phyloP scores from a whole-genome alignment of 1,140 invertebrate genomes.

The Gerris buenoi region DNA sequence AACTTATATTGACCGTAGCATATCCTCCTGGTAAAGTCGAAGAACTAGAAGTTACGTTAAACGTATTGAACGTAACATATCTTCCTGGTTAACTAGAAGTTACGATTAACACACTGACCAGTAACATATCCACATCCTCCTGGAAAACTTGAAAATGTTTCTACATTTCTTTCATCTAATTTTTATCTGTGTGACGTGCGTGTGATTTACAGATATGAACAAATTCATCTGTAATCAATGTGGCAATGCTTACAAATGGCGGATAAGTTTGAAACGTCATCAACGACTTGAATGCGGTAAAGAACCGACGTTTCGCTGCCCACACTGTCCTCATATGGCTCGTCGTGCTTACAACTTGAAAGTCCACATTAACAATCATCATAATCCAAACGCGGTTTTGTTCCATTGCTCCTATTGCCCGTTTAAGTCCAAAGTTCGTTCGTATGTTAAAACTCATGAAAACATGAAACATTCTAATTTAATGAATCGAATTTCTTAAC shows the following conservation, averaged over 20 bases:
- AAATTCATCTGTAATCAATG: slow-evolving; percentile 7
- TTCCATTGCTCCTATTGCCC: slow-evolving; percentile 14
- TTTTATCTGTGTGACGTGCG: too few species aligned
- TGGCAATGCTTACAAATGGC: slow-evolving; percentile 15
- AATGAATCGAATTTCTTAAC: background rate
- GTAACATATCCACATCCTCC: too few species aligned
- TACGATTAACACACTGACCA: too few species aligned
- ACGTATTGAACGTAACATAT: too few species aligned
- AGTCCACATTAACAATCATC: slow-evolving; percentile 24
- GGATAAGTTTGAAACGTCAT: slow-evolving; percentile 26
- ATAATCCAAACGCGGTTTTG: background rate
- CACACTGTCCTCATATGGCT: slow-evolving; percentile 32
- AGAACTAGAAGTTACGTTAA: too few species aligned
- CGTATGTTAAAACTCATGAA: background rate
- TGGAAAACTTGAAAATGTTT: too few species aligned
- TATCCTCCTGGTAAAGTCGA: too few species aligned
- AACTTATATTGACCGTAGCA: too few species aligned
- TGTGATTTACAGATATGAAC: background rate
- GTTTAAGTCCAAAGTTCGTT: slow-evolving; percentile 10
- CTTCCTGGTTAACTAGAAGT: too few species aligned
- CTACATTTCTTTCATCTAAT: too few species aligned
- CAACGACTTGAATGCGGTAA: slow-evolving; percentile 31
- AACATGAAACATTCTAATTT: background rate
- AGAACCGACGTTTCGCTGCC: slow-evolving; percentile 32
- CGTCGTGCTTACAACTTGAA: slow-evolving; percentile 32